Base-by-base conservation (phyloP, 2,113 vertebrate genomes). In the Cercocebus atys region DNA sequence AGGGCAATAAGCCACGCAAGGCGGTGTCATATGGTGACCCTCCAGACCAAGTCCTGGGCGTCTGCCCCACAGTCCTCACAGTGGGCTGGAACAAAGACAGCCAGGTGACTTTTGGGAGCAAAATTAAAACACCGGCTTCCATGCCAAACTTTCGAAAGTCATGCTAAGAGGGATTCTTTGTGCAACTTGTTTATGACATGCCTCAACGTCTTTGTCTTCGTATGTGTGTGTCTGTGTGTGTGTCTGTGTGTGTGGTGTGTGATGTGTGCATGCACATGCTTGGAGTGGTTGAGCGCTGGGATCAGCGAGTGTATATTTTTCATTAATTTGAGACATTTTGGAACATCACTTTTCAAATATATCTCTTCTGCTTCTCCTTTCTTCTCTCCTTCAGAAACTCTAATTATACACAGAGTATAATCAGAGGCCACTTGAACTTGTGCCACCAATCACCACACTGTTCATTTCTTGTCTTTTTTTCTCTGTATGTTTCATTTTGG, bases 141-240 rank as follows among this genome's bases (percentile, higher is more conserved):
- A 4, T 16, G 23, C 13, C 9, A 35, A 50, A 17, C 8, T 66
- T 40, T 17, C 10, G 2, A 25, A 40, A 43, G 47, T 76, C 18
- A 3, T 16, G 32, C 25, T 25, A 4, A 50, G 68, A 43, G 30
- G 47, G 50, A 9, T 1, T 5, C 40, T 81, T 22, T 27, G 30
- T n/a, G n/a, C 4, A 2, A 25, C 12, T 80, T n/a, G 4, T 2
- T n/a, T 18, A 5, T 6, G 2, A 11, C 35, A 43, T 5, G 3
- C 2, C 22, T 32, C 2, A 0, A 5, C 0, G 3, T 35, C 5
- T 1, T 18, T 70, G 61, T 85, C 83, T 47, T 32, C 0, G 38
- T 32, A 7, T 23, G 12, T 50, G 40, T 47, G 25, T 47, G 13
- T 79, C 4, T 22, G 64, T 57, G 22, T 27, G 22, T 8, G 1